Evolutionary conservation across 1,140 invertebrate species (phyloP), one percentile per base, ranked within the genome.

Genomic region (Hycleus cichorii): DNA sequence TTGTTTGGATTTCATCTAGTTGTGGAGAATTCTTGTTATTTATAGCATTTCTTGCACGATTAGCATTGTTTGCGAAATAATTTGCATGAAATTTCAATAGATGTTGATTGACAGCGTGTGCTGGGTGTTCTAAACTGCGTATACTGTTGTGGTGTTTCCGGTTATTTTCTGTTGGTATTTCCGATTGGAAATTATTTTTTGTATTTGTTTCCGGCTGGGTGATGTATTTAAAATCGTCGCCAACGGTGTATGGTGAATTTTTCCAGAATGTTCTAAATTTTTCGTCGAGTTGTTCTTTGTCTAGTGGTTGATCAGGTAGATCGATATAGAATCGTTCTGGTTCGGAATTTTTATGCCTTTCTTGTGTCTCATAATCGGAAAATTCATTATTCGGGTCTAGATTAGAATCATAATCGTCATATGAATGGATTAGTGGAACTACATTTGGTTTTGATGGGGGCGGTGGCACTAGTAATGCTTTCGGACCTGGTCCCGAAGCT

Each of bases 281-380:
- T 42, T 63, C 27, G 50, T 46, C 44, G 18, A 44, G 53, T 25
- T 51, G 18, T 2, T 18, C 18, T 52, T 46, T 60, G 7, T 11
- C 51, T 54, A 1, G 39, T 18, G 18, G n/a, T 18, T 47, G 4
- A 1, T 25, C 9, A 6, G 45, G 9, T 9, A 47, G n/a, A 47
- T 43, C 57, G 53, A 32, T 32, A 32, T 32, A 32, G 7, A 32
- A 32, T 5, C 47, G 59, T 58, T 39, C 43, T 54, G 25, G 51
- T 25, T 12, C 12, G 18, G 39, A 8, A 47, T 42, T 42, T 12
- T 58, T 32, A 7, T 32, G 32, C 61, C 39, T 63, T 47, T 6
- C 11, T 12, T 10, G 60, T 52, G 32, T 32, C 32, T 32, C 32
- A 38, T 65, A 60, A 43, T 65, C 64, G 11, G 63, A 60, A 24